Evolutionary conservation across 1,140 invertebrate species (phyloP).

Genomic region (Littorina saxatilis): DNA sequence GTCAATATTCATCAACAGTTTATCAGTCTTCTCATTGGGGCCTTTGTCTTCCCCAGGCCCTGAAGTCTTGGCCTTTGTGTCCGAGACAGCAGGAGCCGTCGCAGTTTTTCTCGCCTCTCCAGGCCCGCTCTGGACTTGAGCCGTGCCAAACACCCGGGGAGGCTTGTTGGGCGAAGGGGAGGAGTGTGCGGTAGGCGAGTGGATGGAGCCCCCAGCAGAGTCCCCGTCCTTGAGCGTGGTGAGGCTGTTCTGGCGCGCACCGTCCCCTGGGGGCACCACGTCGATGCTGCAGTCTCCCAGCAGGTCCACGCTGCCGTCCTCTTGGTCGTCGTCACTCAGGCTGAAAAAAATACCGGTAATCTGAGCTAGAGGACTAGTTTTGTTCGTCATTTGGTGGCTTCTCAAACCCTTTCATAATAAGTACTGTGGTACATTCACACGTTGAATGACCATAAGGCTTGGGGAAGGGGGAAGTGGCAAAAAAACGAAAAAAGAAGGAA

Average conservation of each 20-base stretch:
- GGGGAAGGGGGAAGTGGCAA: no score
- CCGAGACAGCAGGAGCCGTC: no score
- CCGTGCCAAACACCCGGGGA: not conserved
- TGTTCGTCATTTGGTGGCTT: no score
- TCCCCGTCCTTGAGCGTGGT: slow-evolving; percentile 22
- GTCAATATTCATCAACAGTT: not conserved
- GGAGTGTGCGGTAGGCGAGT: not conserved
- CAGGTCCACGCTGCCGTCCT: slow-evolving; percentile 2
- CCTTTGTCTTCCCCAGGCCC: not conserved
- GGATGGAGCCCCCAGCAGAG: not conserved
- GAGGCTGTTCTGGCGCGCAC: slow-evolving; percentile 1
- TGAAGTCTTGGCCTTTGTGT: not conserved
- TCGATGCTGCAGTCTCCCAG: not conserved
- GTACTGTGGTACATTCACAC: no score
- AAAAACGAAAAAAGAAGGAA: no score
- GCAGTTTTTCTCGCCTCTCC: no score
- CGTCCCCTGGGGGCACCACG: not conserved
- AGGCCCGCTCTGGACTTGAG: not conserved
- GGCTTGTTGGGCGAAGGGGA: not conserved
- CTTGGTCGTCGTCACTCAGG: not conserved
- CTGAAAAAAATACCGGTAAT: not conserved
- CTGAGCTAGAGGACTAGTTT: not conserved
- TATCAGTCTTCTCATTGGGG: not conserved
- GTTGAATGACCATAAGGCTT: no score
- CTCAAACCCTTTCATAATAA: no score